phyloP scores from a whole-genome alignment of 1,140 invertebrate species.

The Drosophila cardini region DNA sequence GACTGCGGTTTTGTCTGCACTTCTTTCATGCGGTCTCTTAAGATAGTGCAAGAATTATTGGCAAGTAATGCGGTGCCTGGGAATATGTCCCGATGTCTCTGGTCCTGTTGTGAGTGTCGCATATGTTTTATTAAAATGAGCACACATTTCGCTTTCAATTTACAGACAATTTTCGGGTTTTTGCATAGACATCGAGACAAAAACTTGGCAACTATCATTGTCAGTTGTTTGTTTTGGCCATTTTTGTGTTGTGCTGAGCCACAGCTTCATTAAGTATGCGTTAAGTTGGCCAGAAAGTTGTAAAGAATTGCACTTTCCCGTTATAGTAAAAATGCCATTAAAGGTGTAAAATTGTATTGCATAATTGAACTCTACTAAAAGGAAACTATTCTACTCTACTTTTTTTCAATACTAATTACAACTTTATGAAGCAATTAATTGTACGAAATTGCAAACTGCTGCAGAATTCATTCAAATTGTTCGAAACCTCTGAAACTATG shows the following conservation, averaged over 20 bases:
- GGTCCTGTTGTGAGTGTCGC: conserved; percentile 44
- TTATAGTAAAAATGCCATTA: background rate
- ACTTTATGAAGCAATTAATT: conserved; percentile 45
- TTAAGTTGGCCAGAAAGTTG: conserved; percentile 35
- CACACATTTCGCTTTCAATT: conserved; percentile 79
- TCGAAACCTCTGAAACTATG: conserved; percentile 44
- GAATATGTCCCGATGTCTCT: conserved; percentile 4
- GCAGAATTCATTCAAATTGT: conserved; percentile 24
- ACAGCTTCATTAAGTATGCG: conserved; percentile 63
- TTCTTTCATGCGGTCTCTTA: conserved; percentile 61
- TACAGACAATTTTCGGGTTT: conserved; percentile 60
- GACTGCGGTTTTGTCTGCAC: conserved; percentile 78
- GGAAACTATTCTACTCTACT: background rate
- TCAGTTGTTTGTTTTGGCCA: conserved; percentile 36
- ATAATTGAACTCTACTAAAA: background rate
- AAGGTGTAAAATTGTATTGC: background rate
- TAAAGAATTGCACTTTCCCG: conserved; percentile 4
- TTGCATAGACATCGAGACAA: conserved; percentile 34
- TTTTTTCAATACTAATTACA: conserved; percentile 47
- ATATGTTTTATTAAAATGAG: conserved; percentile 82
- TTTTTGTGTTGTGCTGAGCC: conserved; percentile 30
- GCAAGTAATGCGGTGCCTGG: conserved; percentile 56
- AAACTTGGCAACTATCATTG: conserved; percentile 5
- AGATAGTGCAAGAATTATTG: conserved; percentile 80
- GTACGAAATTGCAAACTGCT: conserved; percentile 14